Base-by-base conservation (phyloP, 2,888 invertebrate genomes). In the Tipula unca region DNA sequence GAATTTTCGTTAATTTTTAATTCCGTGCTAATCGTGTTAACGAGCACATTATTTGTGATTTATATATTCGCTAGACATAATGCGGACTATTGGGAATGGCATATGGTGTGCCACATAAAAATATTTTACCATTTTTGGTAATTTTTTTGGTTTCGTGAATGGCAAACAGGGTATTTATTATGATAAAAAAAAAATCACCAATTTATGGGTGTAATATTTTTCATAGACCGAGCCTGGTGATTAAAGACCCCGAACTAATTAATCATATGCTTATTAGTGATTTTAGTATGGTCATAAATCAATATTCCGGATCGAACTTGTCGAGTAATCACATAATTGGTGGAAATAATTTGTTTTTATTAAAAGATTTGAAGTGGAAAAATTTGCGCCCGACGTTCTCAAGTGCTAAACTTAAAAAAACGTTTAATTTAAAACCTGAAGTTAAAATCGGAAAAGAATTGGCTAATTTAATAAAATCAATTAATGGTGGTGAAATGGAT, bases 201-300 rank as follows among this genome's bases (percentile, higher is more conserved):
- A 87, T 91, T 82, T 88, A 89, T 87, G 89, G 92, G 88, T 86
- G 92, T 87, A 88, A 90, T 89, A 88, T 91, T 0, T 88, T 92
- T 20, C 90, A 92, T 87, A 89, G 89, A n/a, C 92, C 92, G 0
- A 89, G 88, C 0, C 85, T 92, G 14, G 25, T 92, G 2, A 87
- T 91, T 10, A 90, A 91, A 0, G 91, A 92, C 83, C 90, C 90
- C 0, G 91, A 91, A 17, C 86, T 92, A 1, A 87, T 92, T 0
- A 92, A 92, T 87, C 88, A 89, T 0, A 87, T 92, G 0, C 86
- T 92, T 17, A 89, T 92, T 2, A 92, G 90, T 84, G 92, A 92
- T 86, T 92, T 92, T 82, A 89, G 90, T 86, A 89, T 88, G 13
- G 92, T 92, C 87, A 86, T 88, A 0, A 90, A 92, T 86, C 89